These are phyloP conservation scores for Lontra canadensis DNA, from an alignment of 2,113 vertebrate species.

Conservation along the genomic window DNA sequence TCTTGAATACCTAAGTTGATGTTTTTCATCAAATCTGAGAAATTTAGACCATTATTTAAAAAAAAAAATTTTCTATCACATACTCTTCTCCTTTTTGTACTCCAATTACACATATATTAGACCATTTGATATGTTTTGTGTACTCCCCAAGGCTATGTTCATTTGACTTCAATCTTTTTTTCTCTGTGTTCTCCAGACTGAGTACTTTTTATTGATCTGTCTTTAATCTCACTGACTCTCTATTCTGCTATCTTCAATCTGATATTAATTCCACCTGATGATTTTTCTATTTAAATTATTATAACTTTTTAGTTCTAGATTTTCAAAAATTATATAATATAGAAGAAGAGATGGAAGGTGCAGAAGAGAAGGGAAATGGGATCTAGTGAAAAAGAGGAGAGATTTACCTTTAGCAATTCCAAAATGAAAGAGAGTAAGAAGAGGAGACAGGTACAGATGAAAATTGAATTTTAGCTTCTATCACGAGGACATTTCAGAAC, in stretches of 20 bases:
- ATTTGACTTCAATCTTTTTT: not conserved
- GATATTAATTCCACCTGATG: not conserved
- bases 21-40: not conserved
- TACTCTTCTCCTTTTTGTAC: not conserved
- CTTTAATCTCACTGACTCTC: not conserved
- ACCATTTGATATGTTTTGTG: not conserved
- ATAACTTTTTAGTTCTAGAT: not conserved
- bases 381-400: not conserved
- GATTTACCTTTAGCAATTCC: not conserved
- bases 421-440: not conserved
- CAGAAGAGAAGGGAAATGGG: not conserved
- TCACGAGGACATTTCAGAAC: not conserved
- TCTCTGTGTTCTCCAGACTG: not conserved
- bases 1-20: not conserved
- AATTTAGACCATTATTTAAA: not conserved
- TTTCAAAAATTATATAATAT: not conserved
- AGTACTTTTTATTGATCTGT: not conserved
- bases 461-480: not conserved
- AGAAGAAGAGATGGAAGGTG: not conserved
- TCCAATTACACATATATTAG: not conserved
- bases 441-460: not conserved
- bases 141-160: not conserved
- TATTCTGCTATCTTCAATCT: not conserved
- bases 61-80: not conserved
- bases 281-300: slow-evolving; percentile 45